Base-by-base conservation (phyloP, 2,113 vertebrate genomes). In the Lepisosteus osseus region DNA sequence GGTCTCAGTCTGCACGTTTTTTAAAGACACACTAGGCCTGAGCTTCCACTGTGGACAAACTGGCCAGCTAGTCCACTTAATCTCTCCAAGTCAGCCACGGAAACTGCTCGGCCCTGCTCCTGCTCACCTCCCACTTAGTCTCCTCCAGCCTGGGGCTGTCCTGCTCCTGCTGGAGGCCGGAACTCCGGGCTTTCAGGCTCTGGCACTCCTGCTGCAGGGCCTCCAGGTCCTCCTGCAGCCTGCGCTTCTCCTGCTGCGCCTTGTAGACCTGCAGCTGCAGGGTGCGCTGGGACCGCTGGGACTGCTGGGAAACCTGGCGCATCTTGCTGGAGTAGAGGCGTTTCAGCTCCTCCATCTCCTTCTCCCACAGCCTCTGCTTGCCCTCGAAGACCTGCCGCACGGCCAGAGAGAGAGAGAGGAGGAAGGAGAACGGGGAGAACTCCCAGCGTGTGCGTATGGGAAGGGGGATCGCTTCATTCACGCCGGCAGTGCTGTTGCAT, bases 311-410 rank as follows among this genome's bases (percentile, higher is more conserved):
- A 57, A 98, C 92, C 85, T 99, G 96, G 0, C 95, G 95, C 82
- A 99, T 90, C 86, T 96, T 93, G 15, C 92, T 89, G 51, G 94
- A 76, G 3, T 98, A 98, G 73, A 99, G 91, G 66, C 91, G 92
- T 87, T 96, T 98, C 79, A 99, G 91, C 80, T 99, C 97, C 0
- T 95, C 89, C 76, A 99, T 90, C 81, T 96, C 94, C 0, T 95
- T 94, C 90, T 96, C 93, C 96, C 97, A 98, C 74, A 97, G 86
- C 62, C 93, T 92, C 88, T 98, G 97, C 83, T 97, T 97, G 72
- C 95, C 96, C 79, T 98, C 96, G 69, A 96, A 95, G 4, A 91
- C 95, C 97, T 99, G 84, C 68, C 29, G 13, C 1, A 65, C 67
- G 0, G 45, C 73, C 54, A 70, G 5, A 1, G 47, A 68, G 7